These are phyloP conservation scores for Meliscaeva auricollis DNA, from an alignment of 2,888 invertebrate genomes.

Conservation along the genomic window DNA sequence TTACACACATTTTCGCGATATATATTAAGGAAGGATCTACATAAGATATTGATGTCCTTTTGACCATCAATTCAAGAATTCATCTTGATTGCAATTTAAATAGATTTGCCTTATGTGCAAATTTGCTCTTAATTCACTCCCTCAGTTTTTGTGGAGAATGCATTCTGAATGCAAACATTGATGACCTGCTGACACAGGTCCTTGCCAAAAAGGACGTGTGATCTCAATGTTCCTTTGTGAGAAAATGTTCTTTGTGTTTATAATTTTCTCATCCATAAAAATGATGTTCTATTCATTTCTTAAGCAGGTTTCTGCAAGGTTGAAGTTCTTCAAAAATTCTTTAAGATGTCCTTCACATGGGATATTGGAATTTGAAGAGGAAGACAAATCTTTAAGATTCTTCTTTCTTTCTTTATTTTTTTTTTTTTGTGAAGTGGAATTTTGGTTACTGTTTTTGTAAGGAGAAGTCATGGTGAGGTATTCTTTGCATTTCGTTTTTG, in stretches of 20 bases:
- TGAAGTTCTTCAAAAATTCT: conserved; percentile 48
- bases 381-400: conserved; percentile 40
- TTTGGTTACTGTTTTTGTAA: conserved; percentile 18
- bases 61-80: neutral
- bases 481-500: conserved; percentile 32
- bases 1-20: neutral
- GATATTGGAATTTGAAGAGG: conserved; percentile 13
- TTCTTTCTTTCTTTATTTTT: neutral
- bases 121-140: conserved; percentile 45
- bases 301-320: conserved; percentile 45
- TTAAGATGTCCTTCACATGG: conserved; percentile 37
- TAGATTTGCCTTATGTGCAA: conserved; percentile 57
- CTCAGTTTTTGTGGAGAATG: neutral
- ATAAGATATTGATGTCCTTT: conserved; percentile 14
- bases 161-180: neutral
- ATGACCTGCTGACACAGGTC: conserved; percentile 56
- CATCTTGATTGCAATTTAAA: conserved; percentile 61
- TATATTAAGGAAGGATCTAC: neutral
- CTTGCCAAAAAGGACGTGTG: conserved; percentile 15
- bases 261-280: conserved; percentile 21
- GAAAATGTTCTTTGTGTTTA: conserved; percentile 38
- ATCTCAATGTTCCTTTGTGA: conserved; percentile 14
- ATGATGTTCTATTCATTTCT: neutral
- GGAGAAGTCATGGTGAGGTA: conserved; percentile 55
- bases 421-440: conserved; percentile 52